Conservation (phyloP, 1,140 invertebrate genomes). For the Anoplophora glabripennis region DNA sequence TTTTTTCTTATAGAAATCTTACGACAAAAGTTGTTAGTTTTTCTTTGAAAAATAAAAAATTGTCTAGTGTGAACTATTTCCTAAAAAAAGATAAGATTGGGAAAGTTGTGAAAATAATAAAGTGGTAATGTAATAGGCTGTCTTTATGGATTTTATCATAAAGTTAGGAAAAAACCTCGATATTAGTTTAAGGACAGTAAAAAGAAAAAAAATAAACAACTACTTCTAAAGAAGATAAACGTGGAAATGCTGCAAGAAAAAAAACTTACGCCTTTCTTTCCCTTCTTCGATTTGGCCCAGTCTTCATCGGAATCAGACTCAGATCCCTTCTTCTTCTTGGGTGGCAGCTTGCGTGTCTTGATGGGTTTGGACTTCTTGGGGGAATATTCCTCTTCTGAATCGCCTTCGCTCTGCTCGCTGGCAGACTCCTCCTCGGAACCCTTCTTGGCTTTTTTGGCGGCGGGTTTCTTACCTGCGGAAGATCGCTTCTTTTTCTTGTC, state of each 20-base stretch:
- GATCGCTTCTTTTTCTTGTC: conserved; percentile 62
- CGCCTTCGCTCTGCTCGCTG: conserved; percentile 58
- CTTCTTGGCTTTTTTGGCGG: conserved; percentile 58
- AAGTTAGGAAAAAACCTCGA: no score
- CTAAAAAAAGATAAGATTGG: no score
- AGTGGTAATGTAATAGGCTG: no score
- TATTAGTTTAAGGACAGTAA: no score
- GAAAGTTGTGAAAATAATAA: no score
- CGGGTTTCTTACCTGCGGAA: conserved; percentile 55
- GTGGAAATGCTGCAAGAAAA: conserved; percentile 7
- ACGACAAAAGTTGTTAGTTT: no score
- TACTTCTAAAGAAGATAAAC: no score
- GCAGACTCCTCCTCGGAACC: conserved; percentile 61
- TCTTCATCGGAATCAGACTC: conserved; percentile 76
- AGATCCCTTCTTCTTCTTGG: conserved; percentile 69
- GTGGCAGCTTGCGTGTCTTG: conserved; percentile 48
- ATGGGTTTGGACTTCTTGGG: conserved; percentile 58
- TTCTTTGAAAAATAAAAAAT: no score
- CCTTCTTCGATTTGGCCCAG: conserved; percentile 66
- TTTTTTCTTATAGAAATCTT: no score
- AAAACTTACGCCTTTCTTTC: conserved; percentile 46
- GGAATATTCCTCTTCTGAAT: conserved; percentile 67
- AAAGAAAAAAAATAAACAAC: no score
- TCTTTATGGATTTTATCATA: no score
- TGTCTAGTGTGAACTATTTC: no score